A percentile compares a stretch with the other conserved stretches of the same genome.
Conservation (phyloP, 2,113 vertebrate genomes). For the Blennius ocellaris region DNA sequence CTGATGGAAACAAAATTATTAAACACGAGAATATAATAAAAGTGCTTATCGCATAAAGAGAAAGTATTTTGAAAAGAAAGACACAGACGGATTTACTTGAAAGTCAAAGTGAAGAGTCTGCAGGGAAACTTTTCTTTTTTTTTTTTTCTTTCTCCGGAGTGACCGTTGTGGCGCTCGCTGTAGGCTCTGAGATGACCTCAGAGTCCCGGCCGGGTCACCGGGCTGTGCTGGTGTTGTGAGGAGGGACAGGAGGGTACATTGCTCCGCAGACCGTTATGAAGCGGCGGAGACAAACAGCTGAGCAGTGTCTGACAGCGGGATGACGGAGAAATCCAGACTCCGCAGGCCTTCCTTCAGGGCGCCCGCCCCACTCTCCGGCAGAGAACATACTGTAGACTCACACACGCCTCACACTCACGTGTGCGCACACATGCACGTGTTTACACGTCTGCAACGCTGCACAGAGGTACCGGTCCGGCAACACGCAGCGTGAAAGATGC, state of each 20-base stretch:
- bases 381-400: conserved; percentile 36
- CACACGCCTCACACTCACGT: conserved; percentile 39
- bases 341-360: conserved; percentile 46
- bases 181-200: conserved; percentile 55
- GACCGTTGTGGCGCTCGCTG: conserved; percentile 38
- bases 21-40: not conserved
- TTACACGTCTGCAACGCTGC: conserved; percentile 33
- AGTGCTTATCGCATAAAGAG: not conserved
- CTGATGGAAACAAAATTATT: not conserved
- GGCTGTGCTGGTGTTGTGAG: conserved; percentile 51
- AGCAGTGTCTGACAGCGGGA: conserved; percentile 52
- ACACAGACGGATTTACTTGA: no score
- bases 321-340: conserved; percentile 51
- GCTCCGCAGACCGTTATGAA: conserved; percentile 70
- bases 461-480: conserved; percentile 36
- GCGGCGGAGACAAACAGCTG: conserved; percentile 54
- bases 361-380: conserved; percentile 26
- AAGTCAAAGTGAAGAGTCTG: conserved; percentile 29
- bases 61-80: no score
- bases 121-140: conserved; percentile 31
- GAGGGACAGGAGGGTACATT: conserved; percentile 63
- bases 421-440: conserved; percentile 38
- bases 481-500: conserved; percentile 42
- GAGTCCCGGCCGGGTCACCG: conserved; percentile 36
- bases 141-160: not conserved